These are phyloP conservation scores for Oophaga sylvatica DNA, from an alignment of 2,797 vertebrate species.

Conservation along the genomic window DNA sequence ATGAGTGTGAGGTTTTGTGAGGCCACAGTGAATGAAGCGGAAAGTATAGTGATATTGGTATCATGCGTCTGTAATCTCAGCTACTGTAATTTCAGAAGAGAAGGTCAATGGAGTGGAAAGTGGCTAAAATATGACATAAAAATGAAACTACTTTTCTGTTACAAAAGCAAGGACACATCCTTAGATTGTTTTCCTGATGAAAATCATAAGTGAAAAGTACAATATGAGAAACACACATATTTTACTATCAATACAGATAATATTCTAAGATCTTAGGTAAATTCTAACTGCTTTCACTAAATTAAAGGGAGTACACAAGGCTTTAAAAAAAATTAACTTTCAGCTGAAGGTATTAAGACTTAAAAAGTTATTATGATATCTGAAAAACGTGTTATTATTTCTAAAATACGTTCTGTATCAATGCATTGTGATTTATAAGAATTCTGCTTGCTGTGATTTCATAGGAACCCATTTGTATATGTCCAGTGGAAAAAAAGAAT, in stretches of 20 bases:
- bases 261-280: neutral
- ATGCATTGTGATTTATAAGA: no score
- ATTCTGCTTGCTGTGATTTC: no score
- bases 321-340: no score
- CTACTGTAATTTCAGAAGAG: slow-evolving; percentile 6
- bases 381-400: no score
- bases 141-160: slow-evolving; percentile 7
- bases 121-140: neutral
- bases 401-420: no score
- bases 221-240: neutral
- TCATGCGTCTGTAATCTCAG: neutral
- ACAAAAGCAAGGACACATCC: neutral
- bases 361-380: no score
- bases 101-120: neutral
- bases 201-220: neutral
- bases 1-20: slow-evolving; percentile 13
- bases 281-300: neutral
- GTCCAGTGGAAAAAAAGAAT: no score
- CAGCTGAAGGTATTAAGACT: no score
- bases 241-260: neutral
- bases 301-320: neutral
- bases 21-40: neutral
- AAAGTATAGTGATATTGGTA: slow-evolving; percentile 10
- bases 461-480: no score
- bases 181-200: neutral